Base-by-base conservation (phyloP, 2,113 vertebrate genomes). In the Actenoides hombroni region DNA sequence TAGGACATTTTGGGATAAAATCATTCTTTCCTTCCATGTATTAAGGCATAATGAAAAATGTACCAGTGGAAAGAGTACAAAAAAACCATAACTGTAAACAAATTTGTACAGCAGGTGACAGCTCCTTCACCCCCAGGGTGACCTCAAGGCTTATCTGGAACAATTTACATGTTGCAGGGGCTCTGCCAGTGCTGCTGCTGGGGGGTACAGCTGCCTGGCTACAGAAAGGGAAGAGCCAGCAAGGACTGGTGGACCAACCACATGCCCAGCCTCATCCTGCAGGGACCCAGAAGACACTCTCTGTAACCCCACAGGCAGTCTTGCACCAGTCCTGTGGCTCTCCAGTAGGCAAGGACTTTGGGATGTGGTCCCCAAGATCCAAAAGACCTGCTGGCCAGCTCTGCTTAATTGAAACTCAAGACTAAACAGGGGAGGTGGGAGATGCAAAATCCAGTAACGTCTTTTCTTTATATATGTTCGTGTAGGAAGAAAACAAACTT, bases 1-100 rank as follows among this genome's bases (percentile, higher is more conserved):
- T 19, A 29, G 0, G 0, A 9, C 13, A 51, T 78, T 74, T 67
- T 67, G 15, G 35, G 15, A 25, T 11, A 53, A 70, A 51, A 28
- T 39, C 0, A 2, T 19, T 42, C 74, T 80, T 51, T 42, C 14
- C 18, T 59, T 68, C 42, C 23, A 24, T 0, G 0, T 33, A 25
- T 33, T 18, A 69, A 39, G 31, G 16, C 6, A 14, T 31, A 67
- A 46, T 6, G 5, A 84, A 87, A 19, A 78, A 53, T 7, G 17
- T 2, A 82, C 1, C 31, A 57, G n/a, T 16, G 16, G 20, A 29
- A 44, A 44, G 35, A 68, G 39, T 35, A 49, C 9, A 16, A 37
- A 35, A 71, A 88, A 61, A 16, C 3, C 4, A 1, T 3, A 81
- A 69, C 0, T 60, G 39, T 37, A 46, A 77, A 65, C 9, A 74